Base-by-base conservation (phyloP, 2,888 invertebrate species). In the Andricus curvator region DNA sequence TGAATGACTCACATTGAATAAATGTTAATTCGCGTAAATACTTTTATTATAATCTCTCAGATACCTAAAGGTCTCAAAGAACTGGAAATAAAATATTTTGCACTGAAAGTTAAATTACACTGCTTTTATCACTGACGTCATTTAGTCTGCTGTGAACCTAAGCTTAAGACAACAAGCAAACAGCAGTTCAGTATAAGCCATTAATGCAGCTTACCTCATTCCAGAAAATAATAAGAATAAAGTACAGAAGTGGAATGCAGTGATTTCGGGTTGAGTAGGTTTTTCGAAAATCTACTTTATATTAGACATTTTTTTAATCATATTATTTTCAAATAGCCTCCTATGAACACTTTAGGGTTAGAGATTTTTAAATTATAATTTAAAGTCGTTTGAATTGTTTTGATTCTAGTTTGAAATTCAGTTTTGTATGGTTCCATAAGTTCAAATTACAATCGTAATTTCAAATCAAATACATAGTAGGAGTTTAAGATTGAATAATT, bases 21-120 rank as follows among this genome's bases (percentile, higher is more conserved):
- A 70, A 70, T 48, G 70, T 29, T 70, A 17, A 70, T 70, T 70
- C 29, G 2, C 17, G 68, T 48, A 48, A 48, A 68, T 48, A 62
- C 5, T 70, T 70, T 25, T 11, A 70, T 70, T 29, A 48, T 70
- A 48, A 25, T 20, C 70, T 29, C 9, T 51, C 48, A 70, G 25
- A 8, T 22, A 70, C 11, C 20, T 51, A 22, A 25, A 25, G 17
- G 25, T 29, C 25, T 29, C 29, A 51, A 70, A 51, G 48, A 25
- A 70, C 48, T 29, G 48, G 70, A 70, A 51, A 70, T 29, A 51
- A 29, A 70, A 70, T 70, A 70, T 70, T 70, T 70, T 70, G 25
- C 44, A 17, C 17, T 70, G 48, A 25, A 48, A 70, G 20, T 70
- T 29, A 51, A 51, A 70, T 29, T 70, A 17, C 48, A 70, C 8